Base-by-base conservation (phyloP, 2,888 invertebrate species). In the Pollenia angustigena region DNA sequence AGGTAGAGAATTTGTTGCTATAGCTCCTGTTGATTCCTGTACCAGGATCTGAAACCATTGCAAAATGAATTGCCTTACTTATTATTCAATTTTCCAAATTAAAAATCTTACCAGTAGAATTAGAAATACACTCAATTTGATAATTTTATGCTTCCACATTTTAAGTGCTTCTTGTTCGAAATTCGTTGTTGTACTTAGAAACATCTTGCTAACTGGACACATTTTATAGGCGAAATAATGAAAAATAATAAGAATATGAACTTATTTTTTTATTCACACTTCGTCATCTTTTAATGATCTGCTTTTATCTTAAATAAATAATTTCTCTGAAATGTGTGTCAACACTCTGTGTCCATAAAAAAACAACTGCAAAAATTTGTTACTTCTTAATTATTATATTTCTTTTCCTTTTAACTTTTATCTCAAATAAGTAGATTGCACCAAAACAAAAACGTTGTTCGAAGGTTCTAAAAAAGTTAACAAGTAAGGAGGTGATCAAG, bases 291-390 rank as follows among this genome's bases (percentile, higher is more conserved):
- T 32, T 32, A 68, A 69, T 78, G 50, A 83, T 80, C 64, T 58
- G 12, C 46, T 60, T 58, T 83, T 83, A 86, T 86, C 86, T 81
- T 76, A n/a, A 52, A 50, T 46, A 86, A 83, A 86, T 66, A 83
- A 68, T 56, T 74, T 66, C 3, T 23, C 42, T 18, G 40, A 76
- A 72, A 86, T 69, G 23, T 81, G 46, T 81, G 83, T 86, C 76
- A 80, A 76, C 83, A 58, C n/a, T 62, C 40, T 69, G 32, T 32
- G 6, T 46, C n/a, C 76, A 32, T 66, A 83, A 62, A 64, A 64
- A 80, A 78, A 68, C 9, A 48, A 66, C 50, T 52, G 60, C 50
- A 69, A 16, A 50, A 64, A 18, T 54, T 48, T 44, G 44, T n/a
- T 66, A 11, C 42, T 48, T 10, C 10, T 62, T 32, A 66, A 54